A percentile compares a stretch with the other conserved stretches of the same genome.
phyloP scores from a whole-genome alignment of 2,113 vertebrate species.

The Eptesicus fuscus region DNA sequence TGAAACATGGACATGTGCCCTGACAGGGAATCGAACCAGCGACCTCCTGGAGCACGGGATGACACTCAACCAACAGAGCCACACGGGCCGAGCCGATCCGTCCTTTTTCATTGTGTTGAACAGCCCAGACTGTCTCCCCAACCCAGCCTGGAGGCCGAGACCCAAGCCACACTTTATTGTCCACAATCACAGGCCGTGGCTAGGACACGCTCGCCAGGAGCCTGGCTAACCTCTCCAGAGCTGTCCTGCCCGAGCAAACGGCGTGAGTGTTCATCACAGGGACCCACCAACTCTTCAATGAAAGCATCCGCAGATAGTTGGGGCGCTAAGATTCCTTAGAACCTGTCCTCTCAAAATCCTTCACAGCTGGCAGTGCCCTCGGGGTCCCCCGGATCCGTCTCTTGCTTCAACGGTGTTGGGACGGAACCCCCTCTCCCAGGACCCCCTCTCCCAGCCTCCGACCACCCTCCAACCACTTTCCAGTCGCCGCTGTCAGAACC shows the following conservation, averaged over 20 bases:
- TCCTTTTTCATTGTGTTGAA: background rate
- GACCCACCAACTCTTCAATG: background rate
- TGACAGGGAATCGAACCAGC: too few species aligned
- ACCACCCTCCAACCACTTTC: too few species aligned
- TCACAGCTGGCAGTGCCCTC: background rate
- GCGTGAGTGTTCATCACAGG: background rate
- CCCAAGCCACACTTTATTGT: rapidly evolving
- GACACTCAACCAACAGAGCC: too few species aligned
- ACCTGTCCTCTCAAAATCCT: background rate
- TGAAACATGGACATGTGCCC: too few species aligned
- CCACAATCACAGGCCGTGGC: background rate
- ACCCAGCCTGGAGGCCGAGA: background rate
- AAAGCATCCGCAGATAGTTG: background rate
- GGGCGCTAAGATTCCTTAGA: background rate
- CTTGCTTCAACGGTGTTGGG: background rate
- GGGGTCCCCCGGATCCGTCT: background rate
- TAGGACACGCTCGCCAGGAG: rapidly evolving
- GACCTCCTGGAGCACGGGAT: too few species aligned
- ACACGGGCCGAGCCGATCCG: too few species aligned
- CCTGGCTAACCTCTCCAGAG: background rate
- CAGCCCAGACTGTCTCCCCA: background rate
- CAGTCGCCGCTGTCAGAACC: too few species aligned
- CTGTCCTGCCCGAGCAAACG: background rate
- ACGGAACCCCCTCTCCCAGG: background rate
- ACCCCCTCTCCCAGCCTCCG: background rate